Percentiles rank a stretch among this genome's conserved stretches.
These are phyloP conservation scores for Pipra filicauda DNA, from an alignment of 2,113 vertebrate genomes.

Conservation along the genomic window DNA sequence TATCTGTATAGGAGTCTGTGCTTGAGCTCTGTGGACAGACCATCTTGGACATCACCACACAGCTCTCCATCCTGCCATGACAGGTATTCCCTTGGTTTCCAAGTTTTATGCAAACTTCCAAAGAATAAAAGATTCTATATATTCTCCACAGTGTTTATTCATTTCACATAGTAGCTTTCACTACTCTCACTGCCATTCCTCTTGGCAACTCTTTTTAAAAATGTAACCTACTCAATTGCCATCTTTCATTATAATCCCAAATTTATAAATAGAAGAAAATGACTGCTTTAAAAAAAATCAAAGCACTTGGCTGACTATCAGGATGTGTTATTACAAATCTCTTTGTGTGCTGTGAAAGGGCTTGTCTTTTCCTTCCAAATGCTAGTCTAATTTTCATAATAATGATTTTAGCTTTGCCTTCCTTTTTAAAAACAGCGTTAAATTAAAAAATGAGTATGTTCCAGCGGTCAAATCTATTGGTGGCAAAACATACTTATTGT, in stretches of 20 bases:
- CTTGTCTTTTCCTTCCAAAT: constrained; percentile 32
- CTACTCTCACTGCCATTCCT: background rate
- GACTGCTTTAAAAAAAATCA: background rate
- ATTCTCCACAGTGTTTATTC: background rate
- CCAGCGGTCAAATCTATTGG: background rate
- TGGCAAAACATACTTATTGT: constrained; percentile 9
- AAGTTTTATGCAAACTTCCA: background rate
- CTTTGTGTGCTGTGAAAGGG: constrained; percentile 35
- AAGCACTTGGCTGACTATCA: background rate
- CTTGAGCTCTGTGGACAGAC: background rate
- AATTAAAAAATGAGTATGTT: constrained; percentile 19
- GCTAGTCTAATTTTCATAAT: constrained; percentile 31
- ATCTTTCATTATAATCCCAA: background rate
- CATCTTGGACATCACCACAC: background rate
- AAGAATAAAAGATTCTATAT: background rate
- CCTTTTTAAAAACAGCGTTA: background rate
- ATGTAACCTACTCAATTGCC: background rate
- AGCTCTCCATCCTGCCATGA: background rate
- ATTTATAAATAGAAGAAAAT: constrained; percentile 29
- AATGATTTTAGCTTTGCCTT: background rate
- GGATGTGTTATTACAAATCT: background rate
- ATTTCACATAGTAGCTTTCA: background rate
- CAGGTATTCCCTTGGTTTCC: background rate
- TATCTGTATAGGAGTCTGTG: background rate
- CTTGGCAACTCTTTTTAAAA: background rate